Conservation (phyloP, 1,140 invertebrate species). For the Piezodorus guildinii region DNA sequence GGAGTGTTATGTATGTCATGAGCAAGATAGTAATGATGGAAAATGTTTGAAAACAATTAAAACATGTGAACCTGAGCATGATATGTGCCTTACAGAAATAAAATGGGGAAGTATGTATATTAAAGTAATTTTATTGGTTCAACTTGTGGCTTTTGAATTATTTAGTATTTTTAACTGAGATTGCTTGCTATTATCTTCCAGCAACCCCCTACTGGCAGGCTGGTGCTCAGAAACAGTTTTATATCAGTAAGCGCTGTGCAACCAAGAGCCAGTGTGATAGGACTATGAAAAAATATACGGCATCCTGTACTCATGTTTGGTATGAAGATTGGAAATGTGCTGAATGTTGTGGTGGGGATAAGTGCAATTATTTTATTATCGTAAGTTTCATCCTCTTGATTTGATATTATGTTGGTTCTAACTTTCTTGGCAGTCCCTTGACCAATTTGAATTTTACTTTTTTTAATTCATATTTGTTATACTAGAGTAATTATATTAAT, state of each 20-base stretch:
- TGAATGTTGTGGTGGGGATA: constrained; percentile 92
- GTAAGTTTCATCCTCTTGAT: no score
- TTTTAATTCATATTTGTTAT: no score
- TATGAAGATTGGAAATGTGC: constrained; percentile 96
- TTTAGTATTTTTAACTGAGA: neutral
- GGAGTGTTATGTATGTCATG: constrained; percentile 89
- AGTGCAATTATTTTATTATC: constrained; percentile 94
- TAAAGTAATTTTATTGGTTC: no score
- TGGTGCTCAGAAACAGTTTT: constrained; percentile 85
- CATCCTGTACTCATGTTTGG: constrained; percentile 85
- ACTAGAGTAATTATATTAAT: no score
- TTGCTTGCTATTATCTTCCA: constrained; percentile 9
- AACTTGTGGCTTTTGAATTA: neutral
- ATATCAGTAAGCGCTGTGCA: constrained; percentile 84
- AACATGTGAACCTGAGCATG: constrained; percentile 76
- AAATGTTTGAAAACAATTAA: constrained; percentile 89
- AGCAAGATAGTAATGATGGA: constrained; percentile 83
- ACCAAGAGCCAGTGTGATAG: constrained; percentile 65
- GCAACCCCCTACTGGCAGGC: constrained; percentile 83
- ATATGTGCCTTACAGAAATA: constrained; percentile 79
- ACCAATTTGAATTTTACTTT: no score
- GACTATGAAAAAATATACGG: constrained; percentile 53
- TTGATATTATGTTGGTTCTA: no score
- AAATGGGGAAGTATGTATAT: constrained; percentile 67
- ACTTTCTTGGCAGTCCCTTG: no score